Base-by-base conservation (phyloP, 2,113 vertebrate genomes). In the Pseudolaguvia tuberculata region DNA sequence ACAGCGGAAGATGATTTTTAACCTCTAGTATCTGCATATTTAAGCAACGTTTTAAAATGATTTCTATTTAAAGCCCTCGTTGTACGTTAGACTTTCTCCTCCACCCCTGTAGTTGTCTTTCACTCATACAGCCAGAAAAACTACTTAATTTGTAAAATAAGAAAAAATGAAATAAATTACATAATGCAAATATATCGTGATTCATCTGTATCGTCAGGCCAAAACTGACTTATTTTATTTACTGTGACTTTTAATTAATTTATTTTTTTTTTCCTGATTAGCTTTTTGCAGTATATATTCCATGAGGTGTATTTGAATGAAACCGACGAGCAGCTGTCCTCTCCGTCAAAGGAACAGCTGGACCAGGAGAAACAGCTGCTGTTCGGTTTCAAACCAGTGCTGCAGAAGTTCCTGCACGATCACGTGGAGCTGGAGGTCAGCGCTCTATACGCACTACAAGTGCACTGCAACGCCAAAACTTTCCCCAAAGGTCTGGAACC, bases 401-500 rank as follows among this genome's bases (percentile, higher is more conserved):
- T 99, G 96, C 96, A 98, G 88, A 98, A 98, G 86, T 98, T 99
- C 84, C 93, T 99, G 87, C 97, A 98, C 67, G 95, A 97, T 90
- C 96, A 98, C 52, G 93, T 96, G 51, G 92, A 98, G 83, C 94
- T 99, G 80, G 96, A 99, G 90, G 95, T 99, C 90, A 95, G 94
- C 82, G 97, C 95, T 74, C 90, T 99, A 18, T 98, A 98, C 42
- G 96, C 96, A 5, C 92, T 99, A 75, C 96, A 98, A 92, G 94
- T 98, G 85, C 97, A 99, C 91, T 98, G 96, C 91, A 94, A 95
- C 75, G 88, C 90, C 89, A 93, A 87, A 72, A 88, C 89, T 76
- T 98, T 98, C 74, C 97, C 96, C 42, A 99, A 99, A 98, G 97
- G 97, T 98, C 80, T 1, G 42, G 0, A 12, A 3, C 5, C 27